phyloP scores from a whole-genome alignment of 2,797 vertebrate genomes.

The Microcaecilia unicolor region DNA sequence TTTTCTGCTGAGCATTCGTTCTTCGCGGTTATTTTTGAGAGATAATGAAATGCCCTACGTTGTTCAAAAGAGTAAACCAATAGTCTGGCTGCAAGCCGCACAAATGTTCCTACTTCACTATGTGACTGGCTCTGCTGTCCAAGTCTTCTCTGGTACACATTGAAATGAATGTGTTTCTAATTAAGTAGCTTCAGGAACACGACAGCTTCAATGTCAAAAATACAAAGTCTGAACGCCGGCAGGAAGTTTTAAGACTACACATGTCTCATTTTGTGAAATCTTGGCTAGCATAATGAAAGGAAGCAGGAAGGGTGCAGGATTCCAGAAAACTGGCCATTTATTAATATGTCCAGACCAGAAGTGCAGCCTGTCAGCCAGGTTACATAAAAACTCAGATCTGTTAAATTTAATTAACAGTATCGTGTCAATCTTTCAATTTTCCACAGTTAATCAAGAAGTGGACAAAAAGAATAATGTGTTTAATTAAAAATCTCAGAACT shows the following conservation, averaged over 20 bases:
- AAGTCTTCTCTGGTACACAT: conserved; percentile 26
- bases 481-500: conserved; percentile 15
- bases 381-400: conserved; percentile 14
- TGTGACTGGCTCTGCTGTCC: conserved; percentile 28
- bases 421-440: conserved; percentile 13
- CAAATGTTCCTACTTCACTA: conserved; percentile 35
- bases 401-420: conserved; percentile 26
- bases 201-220: conserved; percentile 46
- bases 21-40: conserved; percentile 8
- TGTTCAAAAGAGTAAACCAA: conserved; percentile 18
- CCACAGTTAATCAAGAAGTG: conserved; percentile 23
- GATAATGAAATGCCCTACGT: conserved; percentile 9
- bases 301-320: conserved; percentile 42
- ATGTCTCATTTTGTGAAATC: conserved; percentile 47
- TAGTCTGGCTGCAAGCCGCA: conserved; percentile 35
- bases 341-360: conserved; percentile 28
- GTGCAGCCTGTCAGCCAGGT: conserved; percentile 22
- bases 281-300: conserved; percentile 47
- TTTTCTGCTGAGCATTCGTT: conserved; percentile 16
- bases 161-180: conserved; percentile 55
- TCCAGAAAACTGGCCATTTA: conserved; percentile 38
- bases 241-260: conserved; percentile 57
- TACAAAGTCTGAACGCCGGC: conserved; percentile 44
- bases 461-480: conserved; percentile 14
- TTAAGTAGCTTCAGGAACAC: conserved; percentile 44